Evolutionary conservation across 2,888 invertebrate species (phyloP).

Genomic region (Drosophila austrosaltans): DNA sequence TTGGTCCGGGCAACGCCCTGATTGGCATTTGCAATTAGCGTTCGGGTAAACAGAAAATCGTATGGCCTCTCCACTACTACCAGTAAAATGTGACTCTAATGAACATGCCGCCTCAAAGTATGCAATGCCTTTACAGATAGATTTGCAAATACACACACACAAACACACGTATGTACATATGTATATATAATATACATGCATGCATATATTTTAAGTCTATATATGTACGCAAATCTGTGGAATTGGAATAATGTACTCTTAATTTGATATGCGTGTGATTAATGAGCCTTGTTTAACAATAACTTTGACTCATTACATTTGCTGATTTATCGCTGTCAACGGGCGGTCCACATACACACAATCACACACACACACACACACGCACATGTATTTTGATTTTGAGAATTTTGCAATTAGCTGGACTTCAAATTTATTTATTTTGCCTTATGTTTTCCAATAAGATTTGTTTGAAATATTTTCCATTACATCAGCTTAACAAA

Average conservation of each 20-base stretch:
- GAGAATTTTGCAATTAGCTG: slow-evolving; percentile 58
- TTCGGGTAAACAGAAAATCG: slow-evolving; percentile 79
- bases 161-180: background rate
- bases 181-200: background rate
- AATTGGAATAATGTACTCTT: slow-evolving; percentile 75
- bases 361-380: slow-evolving; percentile 8
- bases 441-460: slow-evolving; percentile 31
- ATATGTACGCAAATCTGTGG: slow-evolving; percentile 33
- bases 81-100: slow-evolving; percentile 52
- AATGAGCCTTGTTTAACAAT: slow-evolving; percentile 62
- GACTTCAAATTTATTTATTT: slow-evolving; percentile 31
- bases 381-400: slow-evolving; percentile 43
- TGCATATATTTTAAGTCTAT: slow-evolving; percentile 1
- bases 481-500: slow-evolving; percentile 18
- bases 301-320: slow-evolving; percentile 75
- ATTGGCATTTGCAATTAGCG: slow-evolving; percentile 82
- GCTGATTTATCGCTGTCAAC: slow-evolving; percentile 76
- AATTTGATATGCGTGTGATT: slow-evolving; percentile 74
- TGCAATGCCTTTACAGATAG: slow-evolving; percentile 8
- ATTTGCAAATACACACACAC: background rate
- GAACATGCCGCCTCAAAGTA: slow-evolving; percentile 46
- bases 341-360: slow-evolving; percentile 45
- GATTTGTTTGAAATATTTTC: slow-evolving; percentile 10
- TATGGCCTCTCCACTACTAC: slow-evolving; percentile 47
- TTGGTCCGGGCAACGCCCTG: slow-evolving; percentile 61